Percentiles rank a stretch among this genome's conserved stretches.
phyloP scores from a whole-genome alignment of 2,797 vertebrate species.

The Microcaecilia unicolor region DNA sequence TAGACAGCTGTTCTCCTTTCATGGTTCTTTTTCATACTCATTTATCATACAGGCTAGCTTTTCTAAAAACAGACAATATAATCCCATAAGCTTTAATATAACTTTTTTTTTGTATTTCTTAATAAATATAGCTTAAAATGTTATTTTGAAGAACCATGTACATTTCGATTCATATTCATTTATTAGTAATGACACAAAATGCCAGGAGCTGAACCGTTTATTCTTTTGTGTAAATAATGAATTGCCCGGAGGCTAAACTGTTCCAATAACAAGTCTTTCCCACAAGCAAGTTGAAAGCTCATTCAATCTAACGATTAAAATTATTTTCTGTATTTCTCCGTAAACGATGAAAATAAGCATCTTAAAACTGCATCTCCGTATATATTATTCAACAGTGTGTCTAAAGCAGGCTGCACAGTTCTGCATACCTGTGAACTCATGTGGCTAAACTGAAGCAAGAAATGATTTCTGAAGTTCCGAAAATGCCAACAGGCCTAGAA shows the following conservation, averaged over 20 bases:
- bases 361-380: too few species aligned
- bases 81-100: slow-evolving; percentile 20
- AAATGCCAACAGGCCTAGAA: too few species aligned
- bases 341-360: too few species aligned
- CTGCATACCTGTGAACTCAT: too few species aligned
- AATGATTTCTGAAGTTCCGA: too few species aligned
- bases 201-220: slow-evolving; percentile 32
- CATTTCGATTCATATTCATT: slow-evolving; percentile 34
- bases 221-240: slow-evolving; percentile 29
- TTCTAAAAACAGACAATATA: slow-evolving; percentile 22
- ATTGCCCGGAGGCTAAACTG: slow-evolving; percentile 35
- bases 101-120: slow-evolving; percentile 33
- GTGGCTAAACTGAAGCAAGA: too few species aligned
- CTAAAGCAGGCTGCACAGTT: too few species aligned
- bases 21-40: slow-evolving; percentile 17
- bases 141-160: slow-evolving; percentile 25
- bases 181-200: slow-evolving; percentile 34
- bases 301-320: slow-evolving; percentile 35
- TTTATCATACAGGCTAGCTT: slow-evolving; percentile 29
- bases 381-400: too few species aligned
- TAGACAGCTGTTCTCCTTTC: too few species aligned
- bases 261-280: slow-evolving; percentile 18
- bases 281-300: slow-evolving; percentile 24
- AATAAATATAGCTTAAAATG: slow-evolving; percentile 33
- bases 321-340: slow-evolving; percentile 6